phyloP scores from a whole-genome alignment of 2,113 vertebrate genomes.

The Proteles cristata region DNA sequence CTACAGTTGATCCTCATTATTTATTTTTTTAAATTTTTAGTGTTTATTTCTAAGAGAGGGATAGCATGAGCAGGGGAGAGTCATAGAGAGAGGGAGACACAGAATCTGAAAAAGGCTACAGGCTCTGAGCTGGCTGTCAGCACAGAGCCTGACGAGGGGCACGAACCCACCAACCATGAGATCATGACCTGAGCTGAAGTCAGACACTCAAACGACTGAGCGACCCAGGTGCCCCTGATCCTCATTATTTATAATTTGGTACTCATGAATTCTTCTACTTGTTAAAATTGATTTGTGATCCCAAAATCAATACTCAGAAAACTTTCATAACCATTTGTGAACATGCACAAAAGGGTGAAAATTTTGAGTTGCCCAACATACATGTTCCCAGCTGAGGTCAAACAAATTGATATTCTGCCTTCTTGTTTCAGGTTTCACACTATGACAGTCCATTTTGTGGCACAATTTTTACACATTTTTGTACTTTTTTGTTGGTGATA shows the following conservation, averaged over 20 bases:
- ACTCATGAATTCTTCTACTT: not conserved
- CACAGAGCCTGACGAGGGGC: too few relatives aligned
- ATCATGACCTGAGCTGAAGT: too few relatives aligned
- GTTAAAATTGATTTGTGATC: not conserved
- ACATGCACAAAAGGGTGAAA: not conserved
- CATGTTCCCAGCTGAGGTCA: not conserved
- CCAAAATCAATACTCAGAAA: not conserved
- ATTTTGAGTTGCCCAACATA: not conserved
- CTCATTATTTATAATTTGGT: not conserved
- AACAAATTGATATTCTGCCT: not conserved
- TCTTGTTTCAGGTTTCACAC: not conserved
- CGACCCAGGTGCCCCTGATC: not conserved
- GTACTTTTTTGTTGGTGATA: not conserved
- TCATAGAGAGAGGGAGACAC: too few relatives aligned
- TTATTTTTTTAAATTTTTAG: not conserved
- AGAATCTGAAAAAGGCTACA: too few relatives aligned
- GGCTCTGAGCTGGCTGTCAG: too few relatives aligned
- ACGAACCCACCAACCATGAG: too few relatives aligned
- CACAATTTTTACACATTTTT: not conserved
- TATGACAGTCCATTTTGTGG: not conserved
- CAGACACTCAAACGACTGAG: too few relatives aligned
- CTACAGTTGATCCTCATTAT: not conserved
- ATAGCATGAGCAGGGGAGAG: too few relatives aligned
- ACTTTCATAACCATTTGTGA: not conserved
- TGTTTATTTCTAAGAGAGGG: too few relatives aligned